Evolutionary conservation across 2,113 vertebrate genomes (phyloP), one percentile per base, ranked within the genome.

Genomic region (Rattus rattus): DNA sequence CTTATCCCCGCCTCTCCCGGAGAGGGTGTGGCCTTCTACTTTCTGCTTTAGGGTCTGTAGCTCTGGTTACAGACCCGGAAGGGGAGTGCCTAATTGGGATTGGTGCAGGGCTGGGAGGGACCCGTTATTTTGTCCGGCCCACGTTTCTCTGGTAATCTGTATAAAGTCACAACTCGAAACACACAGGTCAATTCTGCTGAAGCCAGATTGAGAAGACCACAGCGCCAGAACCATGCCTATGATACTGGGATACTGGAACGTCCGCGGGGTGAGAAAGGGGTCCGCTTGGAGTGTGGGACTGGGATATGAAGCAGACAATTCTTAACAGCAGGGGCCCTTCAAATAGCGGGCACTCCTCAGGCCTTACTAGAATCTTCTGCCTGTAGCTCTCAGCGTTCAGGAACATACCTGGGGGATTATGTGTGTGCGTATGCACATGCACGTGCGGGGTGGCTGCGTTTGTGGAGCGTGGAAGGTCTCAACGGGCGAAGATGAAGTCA

Each of bases 191-290:
- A 52, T 10, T 16, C 43, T 36, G 5, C 67, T 2, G 56, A 87
- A 61, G 8, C 30, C 56, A 16, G n/a, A 75, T 6, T 10, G 12
- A 49, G 20, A 52, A 39, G 36, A 17, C 30, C 30, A 24, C 56
- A 36, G 79, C 59, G 30, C 59, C 81, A 65, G 81, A 24, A 65
- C 14, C 9, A 85, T 96, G 97, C 3, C 95, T 7, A 95, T 99
- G 98, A 98, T 30, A 39, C 95, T 99, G 67, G 98, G 96, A 47
- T 99, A 99, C 92, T 99, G 99, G 99, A 98, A 99, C 1, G 98
- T 99, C 4, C 98, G 98, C 0, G 99, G 99, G 98, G 99, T 99
- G 96, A 99, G 96, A 7, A 3, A 56, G n/a, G 36, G 43, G 24
- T 49, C 90, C 8, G 0, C 63, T 5, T 1, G 39, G 43, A 0